A percentile compares a stretch with the other conserved stretches of the same genome.
phyloP scores from a whole-genome alignment of 2,797 vertebrate genomes.

The Amphiprion clarkii region DNA sequence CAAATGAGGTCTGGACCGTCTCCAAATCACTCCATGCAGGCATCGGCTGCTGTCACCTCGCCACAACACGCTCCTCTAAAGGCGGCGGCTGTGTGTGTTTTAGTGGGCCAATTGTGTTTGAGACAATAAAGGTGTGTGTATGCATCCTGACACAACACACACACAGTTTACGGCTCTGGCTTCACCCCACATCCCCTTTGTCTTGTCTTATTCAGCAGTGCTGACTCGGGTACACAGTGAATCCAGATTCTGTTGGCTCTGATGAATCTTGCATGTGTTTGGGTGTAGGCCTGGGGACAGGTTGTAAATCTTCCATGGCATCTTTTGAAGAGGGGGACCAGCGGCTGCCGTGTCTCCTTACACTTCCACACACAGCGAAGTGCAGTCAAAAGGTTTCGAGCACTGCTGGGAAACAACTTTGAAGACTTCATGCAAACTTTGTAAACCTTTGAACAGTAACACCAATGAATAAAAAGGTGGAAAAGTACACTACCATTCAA shows the following conservation, averaged over 20 bases:
- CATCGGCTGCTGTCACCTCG: slow-evolving; percentile 20
- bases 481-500: no score
- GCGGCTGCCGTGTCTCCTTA: not conserved
- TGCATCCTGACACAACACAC: not conserved
- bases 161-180: slow-evolving; percentile 2
- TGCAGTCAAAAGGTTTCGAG: no score
- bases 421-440: no score
- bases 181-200: slow-evolving; percentile 19
- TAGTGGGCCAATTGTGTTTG: slow-evolving; percentile 16
- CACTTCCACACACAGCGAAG: not conserved
- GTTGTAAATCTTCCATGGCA: slow-evolving; percentile 47
- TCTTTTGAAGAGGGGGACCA: slow-evolving; percentile 25
- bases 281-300: slow-evolving; percentile 28
- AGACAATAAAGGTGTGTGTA: slow-evolving; percentile 20
- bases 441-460: no score
- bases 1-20: slow-evolving; percentile 27
- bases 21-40: slow-evolving; percentile 39
- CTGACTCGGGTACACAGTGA: slow-evolving; percentile 46
- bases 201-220: slow-evolving; percentile 27
- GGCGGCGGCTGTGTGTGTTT: slow-evolving; percentile 1
- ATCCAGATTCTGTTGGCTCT: slow-evolving; percentile 36
- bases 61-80: no score
- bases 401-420: no score
- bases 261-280: slow-evolving; percentile 59
- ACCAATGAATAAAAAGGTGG: no score